Evolutionary conservation across 2,797 vertebrate genomes (phyloP), one percentile per base, ranked within the genome.

Genomic region (Fistularia commersonii): DNA sequence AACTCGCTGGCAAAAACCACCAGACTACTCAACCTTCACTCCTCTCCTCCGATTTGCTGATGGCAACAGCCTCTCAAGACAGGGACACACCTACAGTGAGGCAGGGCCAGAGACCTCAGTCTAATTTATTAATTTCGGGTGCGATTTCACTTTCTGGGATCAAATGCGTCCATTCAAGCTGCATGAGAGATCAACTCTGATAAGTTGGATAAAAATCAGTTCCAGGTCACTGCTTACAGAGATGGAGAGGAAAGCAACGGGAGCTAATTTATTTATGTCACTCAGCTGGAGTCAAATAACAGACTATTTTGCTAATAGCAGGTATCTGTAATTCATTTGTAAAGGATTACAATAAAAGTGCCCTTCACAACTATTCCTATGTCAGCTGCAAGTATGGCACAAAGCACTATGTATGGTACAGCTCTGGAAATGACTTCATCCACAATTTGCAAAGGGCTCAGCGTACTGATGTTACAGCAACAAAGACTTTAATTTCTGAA

Each of bases 61-160:
- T 45, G 83, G 81, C 74, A 74, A 61, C 61, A 74, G 61, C 66
- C 73, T 14, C 47, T 73, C 87, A 10, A 72, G 76, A 54, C 66
- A 64, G 45, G 73, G 79, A 36, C 82, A 77, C 47, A 47, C 69
- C 66, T 81, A 84, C 77, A 59, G 62, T 10, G 80, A 86, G 76
- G 81, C 90, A 32, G 92, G 91, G 74, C 85, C 90, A 52, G 94
- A 94, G 84, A 94, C 94, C 8, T 88, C 91, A 3, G 90, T 96
- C 55, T 96, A 87, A 72, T 43, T 43, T 51, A 41, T 60, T 61
- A 31, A 3, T 12, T 7, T 49, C 41, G 10, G 6, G 7, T 47
- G 7, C 39, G 49, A 15, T 8, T 13, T 42, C n/a, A 42, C 7
- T 13, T 11, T 11, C 15, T 53, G 3, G 62, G 41, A 43, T 61